Base-by-base conservation (phyloP, 2,888 invertebrate genomes). In the Watsonalla binaria region DNA sequence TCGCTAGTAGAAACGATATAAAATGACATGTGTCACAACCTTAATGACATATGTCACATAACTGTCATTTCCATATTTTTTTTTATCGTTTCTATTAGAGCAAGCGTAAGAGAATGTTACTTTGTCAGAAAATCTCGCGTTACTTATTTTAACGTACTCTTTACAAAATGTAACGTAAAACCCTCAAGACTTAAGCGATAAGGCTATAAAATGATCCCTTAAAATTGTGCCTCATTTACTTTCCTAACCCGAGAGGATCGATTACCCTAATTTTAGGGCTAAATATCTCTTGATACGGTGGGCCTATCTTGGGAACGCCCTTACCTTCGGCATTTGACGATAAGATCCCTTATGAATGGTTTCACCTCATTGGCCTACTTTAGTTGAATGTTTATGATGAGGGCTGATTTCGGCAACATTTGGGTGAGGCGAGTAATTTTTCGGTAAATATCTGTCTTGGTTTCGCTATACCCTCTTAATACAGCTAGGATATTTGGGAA, bases 221-320 rank as follows among this genome's bases (percentile, higher is more conserved):
- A 72, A 80, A 75, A 72, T 63, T 71, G 72, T 71, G 66, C 70
- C 72, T 77, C 80, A 78, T 80, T 80, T 80, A 75, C 70, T 66
- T 63, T 66, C 55, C 71, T 24, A 24, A 24, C 74, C 72, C 66
- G 24, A 56, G 60, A 71, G 70, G 80, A 81, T 81, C 81, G 81
- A 66, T 66, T 62, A 62, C 68, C 64, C 61, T 64, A 68, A 68
- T 68, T 66, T 64, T 60, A 60, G 63, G 59, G 63, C 74, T 74
- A 73, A 76, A 78, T 75, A 78, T 68, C 74, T 68, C 58, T 63
- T 70, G 74, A 74, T 76, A 75, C 70, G 65, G 63, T 59, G 60
- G 60, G 63, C 63, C 66, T 67, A 59, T 76, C 74, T 73, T 59
- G 60, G 64, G 55, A 54, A 54, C 61, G 70, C 76, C 60, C 72